Evolutionary conservation across 2,797 vertebrate genomes (phyloP).

Genomic region (Lacerta agilis): DNA sequence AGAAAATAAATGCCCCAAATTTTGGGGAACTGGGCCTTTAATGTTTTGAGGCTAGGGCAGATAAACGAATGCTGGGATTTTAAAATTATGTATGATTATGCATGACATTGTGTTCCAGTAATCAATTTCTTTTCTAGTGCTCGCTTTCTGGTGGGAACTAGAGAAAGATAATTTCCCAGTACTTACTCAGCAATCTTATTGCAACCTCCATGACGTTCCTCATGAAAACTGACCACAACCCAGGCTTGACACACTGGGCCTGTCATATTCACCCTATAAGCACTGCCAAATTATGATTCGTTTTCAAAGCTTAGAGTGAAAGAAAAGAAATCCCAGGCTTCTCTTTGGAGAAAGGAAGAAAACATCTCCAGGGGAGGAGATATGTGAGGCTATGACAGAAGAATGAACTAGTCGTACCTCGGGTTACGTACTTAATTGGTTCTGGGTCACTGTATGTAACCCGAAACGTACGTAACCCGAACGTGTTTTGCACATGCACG

Average conservation of each 20-base stretch:
- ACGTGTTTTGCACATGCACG: too few species aligned
- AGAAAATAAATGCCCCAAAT: background rate
- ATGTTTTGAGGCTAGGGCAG: background rate
- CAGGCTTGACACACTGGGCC: slow-evolving; percentile 46
- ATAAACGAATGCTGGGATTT: background rate
- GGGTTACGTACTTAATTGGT: too few species aligned
- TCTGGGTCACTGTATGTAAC: too few species aligned
- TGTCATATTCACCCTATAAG: slow-evolving; percentile 62
- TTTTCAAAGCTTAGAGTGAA: slow-evolving; percentile 44
- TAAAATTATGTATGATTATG: background rate
- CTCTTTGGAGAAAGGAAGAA: slow-evolving; percentile 39
- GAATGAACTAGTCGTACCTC: slow-evolving; percentile 32
- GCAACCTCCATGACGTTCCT: slow-evolving; percentile 4
- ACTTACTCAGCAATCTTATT: slow-evolving; percentile 16
- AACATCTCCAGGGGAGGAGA: slow-evolving; percentile 49
- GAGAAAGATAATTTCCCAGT: background rate
- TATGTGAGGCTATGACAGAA: slow-evolving; percentile 36
- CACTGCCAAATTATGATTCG: slow-evolving; percentile 42
- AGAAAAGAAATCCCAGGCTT: slow-evolving; percentile 43
- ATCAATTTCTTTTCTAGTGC: background rate
- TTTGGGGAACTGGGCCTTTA: background rate
- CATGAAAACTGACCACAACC: slow-evolving; percentile 55
- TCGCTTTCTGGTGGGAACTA: background rate
- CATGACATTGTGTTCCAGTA: background rate
- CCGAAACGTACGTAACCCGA: too few species aligned